Conservation (phyloP, 1,140 invertebrate genomes). For the Coptotermes formosanus region DNA sequence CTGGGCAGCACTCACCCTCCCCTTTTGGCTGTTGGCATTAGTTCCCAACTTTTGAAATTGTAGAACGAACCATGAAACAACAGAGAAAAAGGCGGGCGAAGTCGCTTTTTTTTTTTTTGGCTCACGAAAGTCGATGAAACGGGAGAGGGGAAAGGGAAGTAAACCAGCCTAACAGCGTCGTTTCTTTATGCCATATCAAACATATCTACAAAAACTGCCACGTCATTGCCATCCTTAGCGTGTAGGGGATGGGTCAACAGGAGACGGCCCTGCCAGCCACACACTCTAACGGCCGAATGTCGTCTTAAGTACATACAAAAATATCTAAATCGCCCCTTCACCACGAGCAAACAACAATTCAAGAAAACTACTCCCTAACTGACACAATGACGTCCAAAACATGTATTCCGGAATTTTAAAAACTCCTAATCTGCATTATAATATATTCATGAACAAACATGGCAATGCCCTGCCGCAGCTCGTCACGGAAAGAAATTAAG, state of each 20-base stretch:
- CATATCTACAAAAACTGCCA: not conserved
- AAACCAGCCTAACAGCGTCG: not conserved
- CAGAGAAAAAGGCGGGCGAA: not conserved
- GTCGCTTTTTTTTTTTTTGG: not conserved
- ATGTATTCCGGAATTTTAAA: too few relatives aligned
- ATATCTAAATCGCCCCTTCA: not conserved
- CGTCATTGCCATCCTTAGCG: not conserved
- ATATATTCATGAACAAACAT: too few relatives aligned
- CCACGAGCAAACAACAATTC: not conserved
- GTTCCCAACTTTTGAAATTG: not conserved
- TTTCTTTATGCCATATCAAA: constrained; percentile 9
- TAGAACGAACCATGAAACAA: not conserved
- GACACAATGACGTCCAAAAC: too few relatives aligned
- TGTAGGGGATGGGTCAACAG: not conserved
- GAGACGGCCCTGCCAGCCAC: not conserved
- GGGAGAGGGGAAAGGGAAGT: not conserved
- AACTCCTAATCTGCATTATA: too few relatives aligned
- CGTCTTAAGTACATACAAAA: not conserved
- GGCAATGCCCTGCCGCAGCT: too few relatives aligned
- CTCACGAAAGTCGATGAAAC: not conserved
- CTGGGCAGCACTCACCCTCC: not conserved
- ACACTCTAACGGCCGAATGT: not conserved
- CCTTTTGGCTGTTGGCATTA: not conserved
- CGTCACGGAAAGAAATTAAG: too few relatives aligned
- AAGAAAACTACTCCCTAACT: not conserved